Percentiles rank a stretch among this genome's conserved stretches.
Evolutionary conservation across 2,113 vertebrate genomes (phyloP).

Genomic region (Rhagologus leucostigma): DNA sequence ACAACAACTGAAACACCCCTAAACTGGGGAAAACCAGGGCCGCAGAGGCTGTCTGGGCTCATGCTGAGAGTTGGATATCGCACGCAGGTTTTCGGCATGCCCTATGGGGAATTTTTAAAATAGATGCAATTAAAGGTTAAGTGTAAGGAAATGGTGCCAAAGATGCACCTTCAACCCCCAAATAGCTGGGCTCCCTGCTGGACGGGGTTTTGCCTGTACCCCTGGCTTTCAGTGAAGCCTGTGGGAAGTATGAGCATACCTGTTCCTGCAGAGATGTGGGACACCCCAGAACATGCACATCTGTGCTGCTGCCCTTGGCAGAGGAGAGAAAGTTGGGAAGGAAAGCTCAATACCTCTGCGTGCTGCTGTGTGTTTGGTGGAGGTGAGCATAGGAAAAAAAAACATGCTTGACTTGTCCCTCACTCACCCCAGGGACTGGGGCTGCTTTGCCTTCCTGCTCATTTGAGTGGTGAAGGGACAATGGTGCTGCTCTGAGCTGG

Average conservation of each 20-base stretch:
- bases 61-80: background rate
- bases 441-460: background rate
- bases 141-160: background rate
- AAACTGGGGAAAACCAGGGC: background rate
- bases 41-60: background rate
- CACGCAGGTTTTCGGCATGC: fast-evolving
- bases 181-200: background rate
- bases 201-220: background rate
- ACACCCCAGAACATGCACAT: background rate
- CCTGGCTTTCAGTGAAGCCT: background rate
- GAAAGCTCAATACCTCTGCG: background rate
- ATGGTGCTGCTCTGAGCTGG: background rate
- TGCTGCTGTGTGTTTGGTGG: background rate
- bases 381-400: background rate
- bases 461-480: background rate
- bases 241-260: background rate
- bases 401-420: background rate
- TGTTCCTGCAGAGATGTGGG: fast-evolving
- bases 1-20: background rate
- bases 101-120: background rate
- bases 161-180: background rate
- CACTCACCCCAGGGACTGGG: background rate
- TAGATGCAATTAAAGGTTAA: background rate
- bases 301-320: background rate
- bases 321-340: background rate